Evolutionary conservation across 2,113 vertebrate species (phyloP).

Genomic region (Corythornis cristatus): DNA sequence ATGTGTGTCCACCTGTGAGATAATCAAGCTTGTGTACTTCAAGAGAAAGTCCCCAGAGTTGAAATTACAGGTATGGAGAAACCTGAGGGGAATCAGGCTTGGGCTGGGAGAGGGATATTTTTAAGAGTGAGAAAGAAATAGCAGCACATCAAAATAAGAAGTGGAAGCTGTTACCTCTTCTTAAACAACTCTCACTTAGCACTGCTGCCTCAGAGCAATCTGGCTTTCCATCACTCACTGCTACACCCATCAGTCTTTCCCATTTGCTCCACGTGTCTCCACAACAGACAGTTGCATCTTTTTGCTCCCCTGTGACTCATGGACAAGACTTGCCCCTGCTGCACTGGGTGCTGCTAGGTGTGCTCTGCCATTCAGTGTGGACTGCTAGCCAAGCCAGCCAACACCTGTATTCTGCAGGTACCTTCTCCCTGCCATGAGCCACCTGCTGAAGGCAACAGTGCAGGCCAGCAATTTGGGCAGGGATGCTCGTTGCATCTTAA

Average conservation of each 20-base stretch:
- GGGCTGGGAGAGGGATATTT: neutral
- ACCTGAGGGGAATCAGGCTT: neutral
- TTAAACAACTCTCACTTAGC: neutral
- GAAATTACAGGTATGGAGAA: neutral
- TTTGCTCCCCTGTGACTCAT: neutral
- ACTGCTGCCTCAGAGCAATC: neutral
- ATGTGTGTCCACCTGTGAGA: neutral
- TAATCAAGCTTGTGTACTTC: neutral
- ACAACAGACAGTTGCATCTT: neutral
- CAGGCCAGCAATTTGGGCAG: neutral
- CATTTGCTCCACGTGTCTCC: neutral
- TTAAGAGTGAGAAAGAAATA: neutral
- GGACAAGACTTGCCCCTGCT: neutral
- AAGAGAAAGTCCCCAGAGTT: neutral
- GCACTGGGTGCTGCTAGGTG: too few relatives aligned
- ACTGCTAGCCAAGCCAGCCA: neutral
- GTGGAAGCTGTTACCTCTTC: neutral
- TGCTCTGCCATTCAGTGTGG: neutral
- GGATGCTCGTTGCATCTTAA: constrained; percentile 19
- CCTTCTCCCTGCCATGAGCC: neutral
- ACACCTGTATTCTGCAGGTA: neutral
- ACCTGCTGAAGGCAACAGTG: neutral
- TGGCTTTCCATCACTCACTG: neutral
- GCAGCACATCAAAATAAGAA: neutral
- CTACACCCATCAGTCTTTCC: neutral